phyloP scores from a whole-genome alignment of 2,113 vertebrate genomes.

The Nerophis ophidion region DNA sequence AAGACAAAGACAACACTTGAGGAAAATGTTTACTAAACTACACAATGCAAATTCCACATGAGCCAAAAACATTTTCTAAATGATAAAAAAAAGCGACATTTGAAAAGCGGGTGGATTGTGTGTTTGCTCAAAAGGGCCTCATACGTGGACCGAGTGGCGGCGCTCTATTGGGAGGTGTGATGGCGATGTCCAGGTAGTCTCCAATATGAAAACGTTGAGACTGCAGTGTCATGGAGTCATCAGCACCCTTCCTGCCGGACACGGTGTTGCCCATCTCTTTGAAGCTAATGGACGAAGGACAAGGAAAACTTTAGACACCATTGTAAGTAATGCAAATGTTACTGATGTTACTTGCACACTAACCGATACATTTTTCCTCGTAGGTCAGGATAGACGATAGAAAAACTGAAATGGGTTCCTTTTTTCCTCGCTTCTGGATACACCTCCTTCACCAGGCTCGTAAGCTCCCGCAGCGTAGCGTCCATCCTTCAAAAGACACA shows the following conservation, averaged over 20 bases:
- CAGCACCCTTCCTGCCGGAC: slow-evolving; percentile 90
- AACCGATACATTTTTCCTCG: slow-evolving; percentile 91
- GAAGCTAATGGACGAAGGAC: slow-evolving; percentile 66
- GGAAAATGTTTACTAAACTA: slow-evolving; percentile 43
- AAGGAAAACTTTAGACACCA: not conserved
- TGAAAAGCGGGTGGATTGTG: not conserved
- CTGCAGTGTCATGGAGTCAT: slow-evolving; percentile 94
- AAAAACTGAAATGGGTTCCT: slow-evolving; percentile 94
- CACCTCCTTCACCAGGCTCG: slow-evolving; percentile 95
- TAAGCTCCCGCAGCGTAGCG: slow-evolving; percentile 95
- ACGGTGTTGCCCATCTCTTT: slow-evolving; percentile 95
- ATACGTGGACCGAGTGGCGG: slow-evolving; percentile 85
- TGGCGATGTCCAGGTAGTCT: slow-evolving; percentile 95
- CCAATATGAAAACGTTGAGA: slow-evolving; percentile 98
- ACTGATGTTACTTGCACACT: not conserved
- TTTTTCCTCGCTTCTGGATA: slow-evolving; percentile 96
- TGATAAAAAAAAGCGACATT: slow-evolving; percentile 3
- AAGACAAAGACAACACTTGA: not conserved
- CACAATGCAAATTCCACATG: slow-evolving; percentile 39
- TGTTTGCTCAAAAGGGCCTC: slow-evolving; percentile 81
- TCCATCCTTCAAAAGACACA: slow-evolving; percentile 79
- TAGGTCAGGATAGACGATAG: slow-evolving; percentile 91
- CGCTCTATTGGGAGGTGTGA: slow-evolving; percentile 90
- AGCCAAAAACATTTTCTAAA: slow-evolving; percentile 18
- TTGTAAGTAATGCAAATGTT: not conserved